Conservation (phyloP, 2,888 invertebrate species). For the Cyaniris semiargus region DNA sequence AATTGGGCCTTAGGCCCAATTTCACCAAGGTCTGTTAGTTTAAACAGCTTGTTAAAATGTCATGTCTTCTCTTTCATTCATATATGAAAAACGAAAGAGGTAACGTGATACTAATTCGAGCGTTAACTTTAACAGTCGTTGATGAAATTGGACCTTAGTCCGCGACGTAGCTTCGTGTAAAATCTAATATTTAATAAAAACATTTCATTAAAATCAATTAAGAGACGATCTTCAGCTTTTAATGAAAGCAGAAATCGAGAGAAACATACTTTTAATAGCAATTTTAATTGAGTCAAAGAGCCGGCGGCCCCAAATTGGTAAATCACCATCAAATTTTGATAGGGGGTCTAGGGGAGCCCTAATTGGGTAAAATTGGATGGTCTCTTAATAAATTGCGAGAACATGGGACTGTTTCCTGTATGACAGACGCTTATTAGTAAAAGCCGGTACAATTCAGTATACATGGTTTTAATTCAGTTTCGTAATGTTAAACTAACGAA, state of each 20-base stretch:
- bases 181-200: not conserved
- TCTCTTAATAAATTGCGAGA: slow-evolving; percentile 28
- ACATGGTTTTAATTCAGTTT: not conserved
- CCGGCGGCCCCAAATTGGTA: not conserved
- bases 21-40: no score
- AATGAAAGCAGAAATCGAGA: not conserved
- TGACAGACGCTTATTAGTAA: not conserved
- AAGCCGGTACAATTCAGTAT: not conserved
- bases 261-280: not conserved
- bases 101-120: no score
- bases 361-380: slow-evolving; percentile 27
- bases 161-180: no score
- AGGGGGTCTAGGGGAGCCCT: slow-evolving; percentile 6
- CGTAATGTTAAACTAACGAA: no score
- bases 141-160: no score
- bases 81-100: no score
- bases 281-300: not conserved
- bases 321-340: slow-evolving; percentile 20
- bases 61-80: no score
- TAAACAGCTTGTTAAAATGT: no score
- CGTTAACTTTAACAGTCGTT: no score
- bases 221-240: not conserved
- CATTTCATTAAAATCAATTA: not conserved
- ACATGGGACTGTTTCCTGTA: slow-evolving; percentile 23
- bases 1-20: no score